Conservation (phyloP, 2,797 vertebrate genomes). For the Huso huso region DNA sequence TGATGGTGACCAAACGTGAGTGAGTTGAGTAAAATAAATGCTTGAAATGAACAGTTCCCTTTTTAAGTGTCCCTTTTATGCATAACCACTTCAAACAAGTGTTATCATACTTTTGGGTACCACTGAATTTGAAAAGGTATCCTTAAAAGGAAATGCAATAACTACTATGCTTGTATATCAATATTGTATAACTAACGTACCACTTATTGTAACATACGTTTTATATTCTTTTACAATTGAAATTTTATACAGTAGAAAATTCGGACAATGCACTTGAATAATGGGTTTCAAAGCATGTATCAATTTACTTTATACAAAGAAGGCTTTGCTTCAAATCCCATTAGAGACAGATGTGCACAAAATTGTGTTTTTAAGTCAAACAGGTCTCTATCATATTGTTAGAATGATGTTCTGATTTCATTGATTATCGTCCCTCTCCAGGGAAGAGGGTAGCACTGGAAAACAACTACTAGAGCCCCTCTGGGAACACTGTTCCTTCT, state of each 20-base stretch:
- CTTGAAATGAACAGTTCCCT: too few species aligned
- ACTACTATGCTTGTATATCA: too few species aligned
- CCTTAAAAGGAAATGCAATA: too few species aligned
- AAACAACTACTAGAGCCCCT: not conserved
- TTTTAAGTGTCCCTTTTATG: too few species aligned
- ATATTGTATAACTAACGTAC: too few species aligned
- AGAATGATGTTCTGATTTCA: not conserved
- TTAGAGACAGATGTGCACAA: slow-evolving; percentile 1
- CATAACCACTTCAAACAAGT: too few species aligned
- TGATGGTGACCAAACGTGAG: too few species aligned
- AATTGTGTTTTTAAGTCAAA: slow-evolving; percentile 3
- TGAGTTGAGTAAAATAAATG: too few species aligned
- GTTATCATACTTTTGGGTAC: too few species aligned
- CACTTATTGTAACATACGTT: too few species aligned
- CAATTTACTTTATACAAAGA: not conserved
- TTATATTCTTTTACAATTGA: too few species aligned
- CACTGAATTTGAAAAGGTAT: too few species aligned
- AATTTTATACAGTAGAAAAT: not conserved
- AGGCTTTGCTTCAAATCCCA: slow-evolving; percentile 1
- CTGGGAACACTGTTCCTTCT: not conserved
- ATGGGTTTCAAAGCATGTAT: not conserved
- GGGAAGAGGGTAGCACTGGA: not conserved
- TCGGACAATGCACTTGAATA: not conserved
- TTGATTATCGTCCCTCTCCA: not conserved
- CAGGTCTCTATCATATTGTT: slow-evolving; percentile 2